Evolutionary conservation across 2,888 invertebrate genomes (phyloP), one percentile per base, ranked within the genome.

Genomic region (Aporophyla lueneburgensis): DNA sequence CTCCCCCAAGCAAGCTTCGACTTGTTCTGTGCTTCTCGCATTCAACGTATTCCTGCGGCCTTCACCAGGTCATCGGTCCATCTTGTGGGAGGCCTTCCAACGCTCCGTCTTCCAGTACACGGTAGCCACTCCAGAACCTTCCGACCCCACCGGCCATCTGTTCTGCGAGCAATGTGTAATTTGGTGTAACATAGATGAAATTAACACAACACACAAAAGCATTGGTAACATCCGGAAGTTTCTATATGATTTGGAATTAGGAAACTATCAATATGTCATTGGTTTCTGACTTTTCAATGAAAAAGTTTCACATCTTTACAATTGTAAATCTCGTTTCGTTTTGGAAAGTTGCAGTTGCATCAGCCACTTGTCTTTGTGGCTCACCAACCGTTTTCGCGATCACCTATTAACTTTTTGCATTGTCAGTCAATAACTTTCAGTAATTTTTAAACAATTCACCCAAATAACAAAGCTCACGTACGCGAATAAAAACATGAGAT

Each of bases 391-490:
- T 63, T 74, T 76, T 63, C 61, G 10, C 33, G 12, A 65, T 27
- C 16, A 51, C 43, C 69, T n/a, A 65, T 74, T 59, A 67, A 73
- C 43, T 71, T 83, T 81, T 85, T 86, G 21, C 58, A 33, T 49
- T 51, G 4, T 33, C n/a, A 12, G 33, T 49, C 68, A 71, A 80
- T 72, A 24, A 65, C 43, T 65, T 73, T 73, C 43, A 19, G 54
- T 24, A 0, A 9, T 27, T 74, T 80, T 76, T 71, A 53, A 43
- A 40, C 61, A 58, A 53, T 65, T 19, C 19, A 40, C 51, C 7
- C 33, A 46, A 74, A 59, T 71, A 72, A 86, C 70, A 74, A 83
- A 76, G 66, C 49, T 81, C 84, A 86, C 87, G 85, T 86, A 77
- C 65, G 16, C 24, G 21, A 61, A 79, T 74, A 84, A 84, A 86